These are phyloP conservation scores for Condylura cristata DNA, from an alignment of 2,113 vertebrate genomes.

Conservation along the genomic window DNA sequence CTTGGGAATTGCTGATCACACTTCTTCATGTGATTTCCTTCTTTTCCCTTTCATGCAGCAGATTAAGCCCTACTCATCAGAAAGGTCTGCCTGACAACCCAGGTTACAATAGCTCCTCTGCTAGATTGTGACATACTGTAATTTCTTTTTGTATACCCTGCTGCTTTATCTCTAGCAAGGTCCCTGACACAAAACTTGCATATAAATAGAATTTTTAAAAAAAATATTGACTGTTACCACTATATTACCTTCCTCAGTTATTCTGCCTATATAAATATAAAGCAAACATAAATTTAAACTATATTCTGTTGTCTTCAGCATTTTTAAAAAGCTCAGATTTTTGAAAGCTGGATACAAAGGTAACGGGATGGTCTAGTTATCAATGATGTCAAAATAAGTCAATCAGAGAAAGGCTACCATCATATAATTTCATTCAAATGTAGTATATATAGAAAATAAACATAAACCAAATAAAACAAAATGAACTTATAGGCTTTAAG, in stretches of 20 bases:
- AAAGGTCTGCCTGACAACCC: neutral
- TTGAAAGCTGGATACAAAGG: neutral
- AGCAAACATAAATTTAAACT: neutral
- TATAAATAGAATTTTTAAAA: neutral
- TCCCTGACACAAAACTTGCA: neutral
- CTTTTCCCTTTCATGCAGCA: neutral
- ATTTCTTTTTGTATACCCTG: neutral
- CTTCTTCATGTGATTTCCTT: neutral
- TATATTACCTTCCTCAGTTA: neutral
- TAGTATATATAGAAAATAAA: no score
- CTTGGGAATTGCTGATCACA: neutral
- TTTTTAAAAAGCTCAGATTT: neutral
- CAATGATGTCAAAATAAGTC: neutral
- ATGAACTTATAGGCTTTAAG: no score
- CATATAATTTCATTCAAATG: no score
- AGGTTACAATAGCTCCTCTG: slow-evolving; percentile 3
- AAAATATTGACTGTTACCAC: neutral
- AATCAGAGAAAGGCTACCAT: no score
- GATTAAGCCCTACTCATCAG: neutral
- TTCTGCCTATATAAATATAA: neutral
- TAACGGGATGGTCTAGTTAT: neutral
- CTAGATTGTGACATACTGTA: neutral
- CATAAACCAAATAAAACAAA: no score
- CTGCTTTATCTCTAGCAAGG: neutral
- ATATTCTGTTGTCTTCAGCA: neutral